Evolutionary conservation across 2,797 vertebrate genomes (phyloP).

Genomic region (Sebastes kiyomatsui): DNA sequence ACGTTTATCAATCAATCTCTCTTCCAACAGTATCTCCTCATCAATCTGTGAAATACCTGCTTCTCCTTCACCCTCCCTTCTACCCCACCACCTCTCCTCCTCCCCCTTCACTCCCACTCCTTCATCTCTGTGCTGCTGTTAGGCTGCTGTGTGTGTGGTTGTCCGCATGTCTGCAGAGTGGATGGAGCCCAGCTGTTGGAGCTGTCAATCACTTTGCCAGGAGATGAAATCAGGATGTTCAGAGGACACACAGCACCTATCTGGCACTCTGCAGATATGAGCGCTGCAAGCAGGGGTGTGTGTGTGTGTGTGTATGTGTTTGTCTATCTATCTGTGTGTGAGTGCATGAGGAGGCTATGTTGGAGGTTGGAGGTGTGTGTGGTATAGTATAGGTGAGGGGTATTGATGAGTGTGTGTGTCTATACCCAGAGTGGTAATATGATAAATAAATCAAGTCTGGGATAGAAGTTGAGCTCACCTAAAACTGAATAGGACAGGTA

Average conservation of each 20-base stretch:
- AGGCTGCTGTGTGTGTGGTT: constrained; percentile 33
- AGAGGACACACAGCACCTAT: constrained; percentile 84
- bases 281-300: constrained; percentile 33
- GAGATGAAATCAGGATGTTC: constrained; percentile 86
- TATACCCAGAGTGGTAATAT: constrained; percentile 19
- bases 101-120: constrained; percentile 10
- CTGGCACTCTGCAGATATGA: constrained; percentile 83
- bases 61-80: constrained; percentile 5
- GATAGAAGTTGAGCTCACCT: not conserved
- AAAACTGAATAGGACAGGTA: not conserved
- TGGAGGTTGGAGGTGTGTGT: constrained; percentile 4
- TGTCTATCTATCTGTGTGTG: not conserved
- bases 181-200: constrained; percentile 75
- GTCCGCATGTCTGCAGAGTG: constrained; percentile 76
- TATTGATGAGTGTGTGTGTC: constrained; percentile 3
- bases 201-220: constrained; percentile 83
- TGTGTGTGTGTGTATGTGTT: constrained; percentile 10
- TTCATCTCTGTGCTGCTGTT: constrained; percentile 38
- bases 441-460: constrained; percentile 21
- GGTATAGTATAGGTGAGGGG: constrained; percentile 8
- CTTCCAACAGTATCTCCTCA: constrained; percentile 44
- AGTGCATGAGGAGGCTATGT: not conserved
- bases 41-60: constrained; percentile 54
- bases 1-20: constrained; percentile 42
- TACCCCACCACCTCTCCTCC: not conserved